Conservation (phyloP, 2,888 invertebrate genomes). For the Drosophila neutralis region DNA sequence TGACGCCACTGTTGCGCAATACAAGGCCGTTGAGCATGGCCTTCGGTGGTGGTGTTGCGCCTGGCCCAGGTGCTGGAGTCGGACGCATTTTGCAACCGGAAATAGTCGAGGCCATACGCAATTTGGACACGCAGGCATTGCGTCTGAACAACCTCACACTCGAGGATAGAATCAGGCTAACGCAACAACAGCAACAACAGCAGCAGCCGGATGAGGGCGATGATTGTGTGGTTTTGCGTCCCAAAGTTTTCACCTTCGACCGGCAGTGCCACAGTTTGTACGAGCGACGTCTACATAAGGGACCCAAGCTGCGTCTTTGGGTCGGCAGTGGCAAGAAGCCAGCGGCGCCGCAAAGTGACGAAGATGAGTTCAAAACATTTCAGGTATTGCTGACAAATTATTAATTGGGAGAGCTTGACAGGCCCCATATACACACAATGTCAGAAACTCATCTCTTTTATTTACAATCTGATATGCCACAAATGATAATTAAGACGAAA, state of each 20-base stretch:
- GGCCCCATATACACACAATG: constrained; percentile 11
- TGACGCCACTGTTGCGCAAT: constrained; percentile 76
- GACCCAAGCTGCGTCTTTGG: constrained; percentile 77
- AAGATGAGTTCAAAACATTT: constrained; percentile 55
- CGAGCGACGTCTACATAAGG: constrained; percentile 78
- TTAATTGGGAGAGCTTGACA: constrained; percentile 41
- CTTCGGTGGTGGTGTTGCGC: constrained; percentile 25
- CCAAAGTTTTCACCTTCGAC: constrained; percentile 50
- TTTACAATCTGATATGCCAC: constrained; percentile 30
- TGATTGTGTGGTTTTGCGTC: constrained; percentile 60
- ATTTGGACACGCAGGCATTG: constrained; percentile 78
- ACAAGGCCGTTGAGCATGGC: constrained; percentile 59
- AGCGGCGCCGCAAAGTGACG: constrained; percentile 39
- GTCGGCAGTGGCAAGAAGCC: constrained; percentile 53
- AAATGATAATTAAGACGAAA: not conserved
- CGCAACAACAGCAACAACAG: constrained; percentile 14
- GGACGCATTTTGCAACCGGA: constrained; percentile 79
- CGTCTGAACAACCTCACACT: constrained; percentile 78
- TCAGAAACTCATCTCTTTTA: constrained; percentile 4
- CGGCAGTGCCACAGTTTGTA: constrained; percentile 65
- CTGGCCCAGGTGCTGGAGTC: constrained; percentile 12
- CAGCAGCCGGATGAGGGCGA: constrained; percentile 35
- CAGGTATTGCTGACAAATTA: constrained; percentile 53
- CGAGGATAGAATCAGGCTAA: constrained; percentile 41
- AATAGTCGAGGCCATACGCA: constrained; percentile 81